Evolutionary conservation across 1,140 invertebrate species (phyloP), one percentile per base, ranked within the genome.

Genomic region (Contarinia nasturtii): DNA sequence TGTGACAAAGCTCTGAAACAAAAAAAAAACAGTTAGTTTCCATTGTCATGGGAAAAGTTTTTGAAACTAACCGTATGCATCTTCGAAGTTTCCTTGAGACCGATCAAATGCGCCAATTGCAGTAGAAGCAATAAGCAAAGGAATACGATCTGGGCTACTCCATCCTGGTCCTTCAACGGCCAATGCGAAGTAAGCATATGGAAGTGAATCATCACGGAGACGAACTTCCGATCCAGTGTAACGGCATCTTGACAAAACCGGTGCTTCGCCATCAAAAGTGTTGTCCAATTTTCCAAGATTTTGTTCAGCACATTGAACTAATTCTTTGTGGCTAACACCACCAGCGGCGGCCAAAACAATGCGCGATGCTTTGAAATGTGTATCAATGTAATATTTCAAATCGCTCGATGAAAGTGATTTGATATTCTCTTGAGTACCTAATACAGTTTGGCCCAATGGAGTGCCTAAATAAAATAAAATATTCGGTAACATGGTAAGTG

Each of bases 361-460:
- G 52, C 94, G 77, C 36, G 65, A 61, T 14, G 88, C 86, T 60
- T 92, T 92, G 68, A 99, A 99, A 67, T 98, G 89, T 33, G 74
- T 78, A 50, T 76, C 79, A 50, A 98, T 82, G 66, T 98, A 99
- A 14, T 82, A 67, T 18, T 80, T 65, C 37, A 99, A 73, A 60
- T 99, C 92, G 37, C 77, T 66, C 46, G 86, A 76, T 5, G 77
- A 80, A 55, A 99, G 92, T 4, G 81, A 82, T 74, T 91, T 84
- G 52, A 99, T 98, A 59, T 98, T 98, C 64, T 96, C 79, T 51
- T 88, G 91, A 27, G 96, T 94, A 50, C 96, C 96, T 44, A 99
- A 74, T 61, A 99, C 99, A 12, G 96, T 99, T 50, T 90, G 77
- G 5, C 93, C 92, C 27, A 99, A 69, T 34, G 95, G 81, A 36